These are phyloP conservation scores for Rhagoletis zephyria DNA, from an alignment of 1,140 invertebrate genomes.

Conservation along the genomic window DNA sequence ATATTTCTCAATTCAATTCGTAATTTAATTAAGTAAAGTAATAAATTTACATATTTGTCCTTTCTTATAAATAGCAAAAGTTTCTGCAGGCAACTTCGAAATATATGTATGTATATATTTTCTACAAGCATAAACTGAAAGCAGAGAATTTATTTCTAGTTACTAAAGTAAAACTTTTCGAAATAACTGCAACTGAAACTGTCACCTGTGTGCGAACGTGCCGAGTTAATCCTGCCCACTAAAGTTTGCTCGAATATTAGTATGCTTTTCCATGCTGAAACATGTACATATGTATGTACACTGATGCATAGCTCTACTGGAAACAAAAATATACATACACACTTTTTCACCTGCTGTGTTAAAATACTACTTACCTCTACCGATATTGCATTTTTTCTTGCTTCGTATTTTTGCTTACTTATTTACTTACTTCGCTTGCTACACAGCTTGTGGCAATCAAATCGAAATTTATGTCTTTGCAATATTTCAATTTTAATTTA, in stretches of 20 bases:
- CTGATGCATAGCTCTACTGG: too few relatives aligned
- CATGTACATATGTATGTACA: too few relatives aligned
- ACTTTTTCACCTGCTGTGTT: slow-evolving; percentile 13
- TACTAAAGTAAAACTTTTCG: background rate
- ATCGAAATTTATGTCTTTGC: slow-evolving; percentile 36
- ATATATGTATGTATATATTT: background rate
- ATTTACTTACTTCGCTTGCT: background rate
- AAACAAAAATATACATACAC: too few relatives aligned
- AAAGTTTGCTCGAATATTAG: too few relatives aligned
- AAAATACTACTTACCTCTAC: background rate
- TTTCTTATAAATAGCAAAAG: background rate
- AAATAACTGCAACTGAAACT: background rate
- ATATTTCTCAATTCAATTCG: too few relatives aligned
- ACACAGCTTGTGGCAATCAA: slow-evolving; percentile 27
- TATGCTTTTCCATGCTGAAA: too few relatives aligned
- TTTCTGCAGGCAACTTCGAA: background rate
- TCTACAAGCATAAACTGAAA: background rate
- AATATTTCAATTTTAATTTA: slow-evolving; percentile 47
- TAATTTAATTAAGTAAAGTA: too few relatives aligned
- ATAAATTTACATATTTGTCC: background rate
- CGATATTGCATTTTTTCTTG: background rate
- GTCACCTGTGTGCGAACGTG: background rate
- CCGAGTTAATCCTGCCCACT: too few relatives aligned
- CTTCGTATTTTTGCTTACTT: background rate
- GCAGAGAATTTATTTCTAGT: background rate